Evolutionary conservation across 2,888 invertebrate genomes (phyloP), one percentile per base, ranked within the genome.

Genomic region (Cryptophagus acutangulus): DNA sequence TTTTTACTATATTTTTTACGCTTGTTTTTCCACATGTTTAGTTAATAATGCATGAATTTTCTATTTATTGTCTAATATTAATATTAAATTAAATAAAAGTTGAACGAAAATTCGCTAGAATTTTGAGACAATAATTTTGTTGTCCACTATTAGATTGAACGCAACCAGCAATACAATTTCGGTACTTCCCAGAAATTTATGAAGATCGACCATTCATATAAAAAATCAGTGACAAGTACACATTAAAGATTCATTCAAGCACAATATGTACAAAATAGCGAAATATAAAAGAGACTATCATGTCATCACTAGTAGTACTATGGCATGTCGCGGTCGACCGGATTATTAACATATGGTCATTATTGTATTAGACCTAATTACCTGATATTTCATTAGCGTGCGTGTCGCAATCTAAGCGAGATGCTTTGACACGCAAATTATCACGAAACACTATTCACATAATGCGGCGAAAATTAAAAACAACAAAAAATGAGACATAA

Each of bases 311-410:
- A n/a, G n/a, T n/a, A n/a, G n/a, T n/a, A n/a, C n/a, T n/a, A n/a
- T 31, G 18, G 40, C 40, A 40, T 40, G 40, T 29, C 40, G 40
- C 35, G 40, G 35, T 33, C 26, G 9, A 43, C 48, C 50, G 43
- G 55, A 58, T 59, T 60, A 62, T 62, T 61, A 61, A 58, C 62
- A 63, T 63, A 62, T 61, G 63, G 62, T 58, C 62, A 62, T 63
- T 62, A 65, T 61, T 61, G 59, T 60, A 63, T 65, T 63, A 63
- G 56, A 54, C 53, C 59, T 65, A 65, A 65, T 65, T 65, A 65
- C 58, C 55, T 49, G 64, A 63, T 63, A 65, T 63, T 65, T 65
- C 63, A 63, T 65, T 65, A 61, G 57, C 52, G 57, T 62, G 62
- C 59, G 58, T 58, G 61, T 51, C 52, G 49, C 31, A 14, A 31